Base-by-base conservation (phyloP, 2,797 vertebrate species). In the Sparidentex hasta region DNA sequence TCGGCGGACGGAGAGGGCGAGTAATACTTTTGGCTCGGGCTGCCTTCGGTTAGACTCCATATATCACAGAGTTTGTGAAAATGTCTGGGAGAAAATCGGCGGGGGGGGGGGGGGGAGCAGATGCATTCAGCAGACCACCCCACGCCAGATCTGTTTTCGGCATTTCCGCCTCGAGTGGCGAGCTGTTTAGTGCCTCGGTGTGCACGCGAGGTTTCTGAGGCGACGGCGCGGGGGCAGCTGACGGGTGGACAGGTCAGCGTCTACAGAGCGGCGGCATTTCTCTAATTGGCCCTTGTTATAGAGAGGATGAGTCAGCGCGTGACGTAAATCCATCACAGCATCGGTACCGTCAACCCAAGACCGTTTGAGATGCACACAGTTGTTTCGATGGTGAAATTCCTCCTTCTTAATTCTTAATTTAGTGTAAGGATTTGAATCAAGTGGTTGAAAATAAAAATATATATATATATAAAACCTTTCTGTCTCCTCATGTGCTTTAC, bases 231-330 rank as follows among this genome's bases (percentile, higher is more conserved):
- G 79, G 77, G 74, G 83, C 65, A 63, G 74, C 58, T 74, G 81
- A 76, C 67, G 58, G 68, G 71, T 8, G 56, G 71, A 76, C 68
- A 55, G 79, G 87, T 86, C 82, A 72, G 68, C 72, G 20, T 86
- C 81, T 65, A 63, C 71, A 77, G 50, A 88, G 69, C 76, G 11
- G 64, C 75, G 80, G 68, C 87, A 90, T 91, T 93, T 94, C 77
- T 84, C 79, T 91, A 90, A 93, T 92, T 93, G 91, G 79, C 80
- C 67, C 73, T 88, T 86, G 82, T 80, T 86, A 65, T 9, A 61
- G 63, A n/a, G 27, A 44, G 83, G 74, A 61, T 74, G 75, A 75
- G 71, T 84, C 74, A 58, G 75, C 58, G 64, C 59, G 80, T 75
- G 86, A 76, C 44, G 59, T 79, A 54, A 92, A 3, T 80, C 76